Evolutionary conservation across 2,797 vertebrate genomes (phyloP).

Genomic region (Falco concolor): DNA sequence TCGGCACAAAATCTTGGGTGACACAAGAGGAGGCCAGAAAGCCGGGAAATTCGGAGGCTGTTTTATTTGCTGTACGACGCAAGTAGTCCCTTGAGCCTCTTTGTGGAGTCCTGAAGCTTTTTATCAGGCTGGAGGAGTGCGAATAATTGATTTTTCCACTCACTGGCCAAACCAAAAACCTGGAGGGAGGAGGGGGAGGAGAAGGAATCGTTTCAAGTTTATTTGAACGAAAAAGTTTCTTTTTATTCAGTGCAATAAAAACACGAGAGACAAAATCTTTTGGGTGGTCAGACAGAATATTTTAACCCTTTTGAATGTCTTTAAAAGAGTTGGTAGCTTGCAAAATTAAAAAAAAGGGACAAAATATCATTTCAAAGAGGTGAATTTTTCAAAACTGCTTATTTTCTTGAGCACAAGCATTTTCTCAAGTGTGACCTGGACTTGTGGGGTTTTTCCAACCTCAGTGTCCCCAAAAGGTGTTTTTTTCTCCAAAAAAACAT

Average conservation of each 20-base stretch:
- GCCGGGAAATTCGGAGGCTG: neutral
- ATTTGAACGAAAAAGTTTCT: conserved; percentile 21
- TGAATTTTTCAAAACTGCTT: neutral
- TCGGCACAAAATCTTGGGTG: neutral
- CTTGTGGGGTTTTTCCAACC: neutral
- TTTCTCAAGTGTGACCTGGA: neutral
- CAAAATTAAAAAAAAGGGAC: neutral
- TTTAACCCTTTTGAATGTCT: neutral
- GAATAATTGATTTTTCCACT: conserved; percentile 62
- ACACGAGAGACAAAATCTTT: neutral
- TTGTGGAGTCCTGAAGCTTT: conserved; percentile 16
- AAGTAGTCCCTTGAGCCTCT: conserved; percentile 32
- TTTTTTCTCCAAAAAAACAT: accelerated
- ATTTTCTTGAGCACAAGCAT: neutral
- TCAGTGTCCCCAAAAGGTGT: neutral
- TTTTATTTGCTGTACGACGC: neutral
- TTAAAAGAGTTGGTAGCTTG: neutral
- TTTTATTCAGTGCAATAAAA: neutral
- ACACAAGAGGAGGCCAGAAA: neutral
- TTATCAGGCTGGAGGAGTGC: conserved; percentile 9
- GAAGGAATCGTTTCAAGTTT: conserved; percentile 45
- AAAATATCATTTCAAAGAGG: neutral
- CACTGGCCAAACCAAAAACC: conserved; percentile 30
- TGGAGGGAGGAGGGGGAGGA: neutral
- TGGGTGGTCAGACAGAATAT: neutral